Base-by-base conservation (phyloP, 2,797 vertebrate genomes). In the Alexandromys oeconomus region DNA sequence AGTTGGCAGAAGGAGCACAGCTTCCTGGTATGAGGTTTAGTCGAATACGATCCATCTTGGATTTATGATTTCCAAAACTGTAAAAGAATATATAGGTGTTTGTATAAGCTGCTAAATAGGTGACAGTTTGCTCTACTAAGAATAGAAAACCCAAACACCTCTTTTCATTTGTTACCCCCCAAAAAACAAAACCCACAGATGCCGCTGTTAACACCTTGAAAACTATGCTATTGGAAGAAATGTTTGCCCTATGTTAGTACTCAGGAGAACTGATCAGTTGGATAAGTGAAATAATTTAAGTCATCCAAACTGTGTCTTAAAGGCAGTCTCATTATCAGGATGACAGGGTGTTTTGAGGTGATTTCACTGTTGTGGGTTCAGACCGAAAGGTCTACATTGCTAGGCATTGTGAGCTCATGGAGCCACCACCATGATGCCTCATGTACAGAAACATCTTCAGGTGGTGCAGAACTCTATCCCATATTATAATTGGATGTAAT, bases 271-370 rank as follows among this genome's bases (percentile, higher is more conserved):
- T n/a, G 23, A 23, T 81, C 51, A 27, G 31, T 92, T 43, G 6
- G 76, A 78, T 71, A 89, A 79, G 80, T 85, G 2, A 89, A 89
- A 71, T 67, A 40, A 37, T 81, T 85, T 93, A 86, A 93, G 86
- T 84, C 54, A 46, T 80, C n/a, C 0, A 54, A 37, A 27, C 37
- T 84, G 31, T 54, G 87, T 46, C 29, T 78, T 91, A 89, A 92
- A 37, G 77, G 3, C n/a, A 43, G 90, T 74, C 65, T 61, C 19
- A 9, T 1, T 48, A n/a, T 10, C 34, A 61, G 59, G 43, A 84
- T 27, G 25, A 14, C 40, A 63, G 40, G 43, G 23, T n/a, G 23
- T 37, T 76, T n/a, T 63, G 31, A 51, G 8, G n/a, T 4, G 21
- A 67, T 43, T 48, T 46, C 21, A 65, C 15, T 51, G 59, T 51